These are phyloP conservation scores for Cardiocondyla obscurior DNA, from an alignment of 1,140 invertebrate genomes.

Conservation along the genomic window DNA sequence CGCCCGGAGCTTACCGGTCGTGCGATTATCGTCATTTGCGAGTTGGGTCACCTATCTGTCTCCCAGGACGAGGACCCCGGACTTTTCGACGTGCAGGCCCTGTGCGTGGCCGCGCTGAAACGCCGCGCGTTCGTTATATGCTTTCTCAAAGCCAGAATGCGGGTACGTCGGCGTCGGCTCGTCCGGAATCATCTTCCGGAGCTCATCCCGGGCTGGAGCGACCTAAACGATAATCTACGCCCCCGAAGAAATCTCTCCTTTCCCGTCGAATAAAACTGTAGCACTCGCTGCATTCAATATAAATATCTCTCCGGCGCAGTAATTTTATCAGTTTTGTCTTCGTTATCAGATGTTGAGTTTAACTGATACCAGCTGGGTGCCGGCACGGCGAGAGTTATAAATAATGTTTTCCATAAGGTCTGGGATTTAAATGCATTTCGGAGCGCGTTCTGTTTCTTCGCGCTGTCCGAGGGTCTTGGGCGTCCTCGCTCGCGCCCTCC, in stretches of 20 bases:
- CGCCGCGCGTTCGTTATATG: constrained; percentile 6
- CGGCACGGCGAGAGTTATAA: too few species aligned
- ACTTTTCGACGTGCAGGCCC: constrained; percentile 14
- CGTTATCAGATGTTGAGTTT: background rate
- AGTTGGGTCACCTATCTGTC: constrained; percentile 14
- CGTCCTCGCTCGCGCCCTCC: background rate
- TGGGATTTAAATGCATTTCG: background rate
- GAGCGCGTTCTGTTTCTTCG: background rate
- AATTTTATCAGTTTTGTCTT: background rate
- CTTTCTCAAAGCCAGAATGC: constrained; percentile 18
- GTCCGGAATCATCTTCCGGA: background rate
- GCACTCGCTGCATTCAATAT: too few species aligned
- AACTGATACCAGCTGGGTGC: background rate
- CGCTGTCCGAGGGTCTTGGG: background rate
- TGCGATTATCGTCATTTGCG: constrained; percentile 9
- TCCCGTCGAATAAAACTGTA: too few species aligned
- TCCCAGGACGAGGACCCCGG: background rate
- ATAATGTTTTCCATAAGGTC: background rate
- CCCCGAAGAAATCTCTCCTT: too few species aligned
- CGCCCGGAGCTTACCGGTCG: background rate
- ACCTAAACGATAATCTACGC: too few species aligned
- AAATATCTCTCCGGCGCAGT: too few species aligned
- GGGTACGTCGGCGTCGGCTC: background rate
- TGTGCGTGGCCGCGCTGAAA: background rate
- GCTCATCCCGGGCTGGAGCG: background rate